These are phyloP conservation scores for Galerucella calmariensis DNA, from an alignment of 2,888 invertebrate species.

Conservation along the genomic window DNA sequence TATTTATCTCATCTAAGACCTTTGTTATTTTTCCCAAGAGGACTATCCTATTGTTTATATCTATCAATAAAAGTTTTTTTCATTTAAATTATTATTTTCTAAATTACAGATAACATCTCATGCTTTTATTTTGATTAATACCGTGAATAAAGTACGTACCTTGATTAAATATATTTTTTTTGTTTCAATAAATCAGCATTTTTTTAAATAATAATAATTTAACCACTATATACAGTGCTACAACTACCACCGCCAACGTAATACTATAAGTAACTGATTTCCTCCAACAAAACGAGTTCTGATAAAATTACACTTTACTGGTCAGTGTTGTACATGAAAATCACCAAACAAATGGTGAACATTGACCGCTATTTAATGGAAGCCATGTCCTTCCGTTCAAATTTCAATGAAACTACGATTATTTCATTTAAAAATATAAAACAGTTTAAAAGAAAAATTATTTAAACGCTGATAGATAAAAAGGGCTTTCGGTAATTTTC, in stretches of 20 bases:
- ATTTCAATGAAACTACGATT: not conserved
- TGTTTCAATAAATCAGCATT: not conserved
- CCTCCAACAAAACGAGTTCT: not conserved
- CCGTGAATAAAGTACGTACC: not conserved
- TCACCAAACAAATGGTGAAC: not conserved
- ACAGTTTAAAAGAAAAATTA: not conserved
- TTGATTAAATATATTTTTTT: not conserved
- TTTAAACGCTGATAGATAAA: not conserved
- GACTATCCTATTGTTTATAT: too few relatives aligned
- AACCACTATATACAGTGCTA: not conserved
- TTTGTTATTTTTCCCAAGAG: too few relatives aligned
- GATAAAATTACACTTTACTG: not conserved
- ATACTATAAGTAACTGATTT: not conserved
- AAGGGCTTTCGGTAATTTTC: not conserved
- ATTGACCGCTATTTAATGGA: not conserved
- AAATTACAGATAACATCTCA: not conserved
- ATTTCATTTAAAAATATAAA: not conserved
- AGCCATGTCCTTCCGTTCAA: not conserved
- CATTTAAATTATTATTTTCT: not conserved
- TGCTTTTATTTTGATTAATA: not conserved
- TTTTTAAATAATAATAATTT: not conserved
- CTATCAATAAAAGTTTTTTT: not conserved
- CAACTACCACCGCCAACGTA: not conserved
- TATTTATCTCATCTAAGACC: not conserved
- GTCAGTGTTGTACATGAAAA: not conserved